These are phyloP conservation scores for Dugesia japonica DNA, from an alignment of 2,888 invertebrate genomes.

Conservation along the genomic window DNA sequence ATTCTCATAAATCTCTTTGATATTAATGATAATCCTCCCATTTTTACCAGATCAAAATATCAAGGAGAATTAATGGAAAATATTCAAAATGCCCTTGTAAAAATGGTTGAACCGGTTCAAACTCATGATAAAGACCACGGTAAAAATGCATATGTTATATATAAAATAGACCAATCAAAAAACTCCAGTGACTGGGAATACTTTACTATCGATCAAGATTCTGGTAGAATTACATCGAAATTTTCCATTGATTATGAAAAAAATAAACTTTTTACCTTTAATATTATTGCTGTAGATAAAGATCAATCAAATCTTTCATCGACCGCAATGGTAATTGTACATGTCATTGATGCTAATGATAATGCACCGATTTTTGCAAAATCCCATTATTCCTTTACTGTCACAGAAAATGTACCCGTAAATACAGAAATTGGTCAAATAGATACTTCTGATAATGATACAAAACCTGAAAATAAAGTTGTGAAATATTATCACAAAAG, in stretches of 20 bases:
- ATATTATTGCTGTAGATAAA: background rate
- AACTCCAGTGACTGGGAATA: background rate
- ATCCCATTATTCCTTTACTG: background rate
- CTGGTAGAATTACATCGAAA: background rate
- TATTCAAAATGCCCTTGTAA: background rate
- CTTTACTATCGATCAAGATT: background rate
- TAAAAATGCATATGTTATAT: background rate
- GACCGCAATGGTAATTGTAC: background rate
- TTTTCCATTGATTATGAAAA: background rate
- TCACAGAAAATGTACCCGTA: background rate
- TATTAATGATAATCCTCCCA: background rate
- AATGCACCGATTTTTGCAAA: background rate
- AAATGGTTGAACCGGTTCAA: background rate
- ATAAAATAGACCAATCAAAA: background rate
- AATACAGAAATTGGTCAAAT: constrained; percentile 1
- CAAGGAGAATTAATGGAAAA: constrained; percentile 3
- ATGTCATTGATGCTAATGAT: background rate
- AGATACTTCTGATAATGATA: background rate
- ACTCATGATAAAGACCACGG: constrained; percentile 2
- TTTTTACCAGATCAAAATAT: constrained; percentile 12
- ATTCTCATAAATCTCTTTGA: background rate
- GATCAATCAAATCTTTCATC: background rate
- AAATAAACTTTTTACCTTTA: background rate
- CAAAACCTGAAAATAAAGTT: background rate
- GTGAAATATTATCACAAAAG: background rate